Base-by-base conservation (phyloP, 2,797 vertebrate species). In the Gymnoscopelus braueri region DNA sequence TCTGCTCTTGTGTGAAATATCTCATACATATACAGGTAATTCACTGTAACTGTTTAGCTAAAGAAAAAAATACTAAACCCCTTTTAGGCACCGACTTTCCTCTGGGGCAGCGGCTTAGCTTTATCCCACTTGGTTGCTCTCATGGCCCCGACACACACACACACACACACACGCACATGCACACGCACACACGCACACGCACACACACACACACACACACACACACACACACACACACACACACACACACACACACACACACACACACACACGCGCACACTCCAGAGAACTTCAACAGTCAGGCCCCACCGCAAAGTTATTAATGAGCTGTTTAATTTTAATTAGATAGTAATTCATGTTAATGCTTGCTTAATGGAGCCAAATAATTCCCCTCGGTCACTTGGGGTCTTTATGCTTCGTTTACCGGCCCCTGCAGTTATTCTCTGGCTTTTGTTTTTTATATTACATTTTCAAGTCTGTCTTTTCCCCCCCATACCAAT, bases 341-440 rank as follows among this genome's bases (percentile, higher is more conserved):
- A 94, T 94, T 94, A 94, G 92, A 93, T 90, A 93, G 91, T 93
- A 92, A 93, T 93, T 93, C 92, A 93, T 94, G 93, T 93, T 94
- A 94, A 94, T 93, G 92, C 91, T 87, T 91, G 91, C 91, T 90
- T 94, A 93, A 94, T 92, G 91, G 91, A 91, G 88, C 90, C 88
- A 93, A 88, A 91, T 91, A 88, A 91, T 91, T 91, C 92, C 92
- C 90, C 90, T 93, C 81, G 89, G 92, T 93, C 91, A 92, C 88
- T 91, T 58, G 72, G 87, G 81, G 86, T 91, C 88, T 90, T 91
- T 91, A 84, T 90, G 84, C 90, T 90, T 88, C 87, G 80, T 92
- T 92, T 91, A 93, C 87, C 85, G 84, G 84, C 78, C 89, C 90
- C 91, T 84, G 88, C 91, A 89, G 89, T 90, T 90, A 90, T 89